phyloP scores from a whole-genome alignment of 2,113 vertebrate genomes.

The Caranx ignobilis region DNA sequence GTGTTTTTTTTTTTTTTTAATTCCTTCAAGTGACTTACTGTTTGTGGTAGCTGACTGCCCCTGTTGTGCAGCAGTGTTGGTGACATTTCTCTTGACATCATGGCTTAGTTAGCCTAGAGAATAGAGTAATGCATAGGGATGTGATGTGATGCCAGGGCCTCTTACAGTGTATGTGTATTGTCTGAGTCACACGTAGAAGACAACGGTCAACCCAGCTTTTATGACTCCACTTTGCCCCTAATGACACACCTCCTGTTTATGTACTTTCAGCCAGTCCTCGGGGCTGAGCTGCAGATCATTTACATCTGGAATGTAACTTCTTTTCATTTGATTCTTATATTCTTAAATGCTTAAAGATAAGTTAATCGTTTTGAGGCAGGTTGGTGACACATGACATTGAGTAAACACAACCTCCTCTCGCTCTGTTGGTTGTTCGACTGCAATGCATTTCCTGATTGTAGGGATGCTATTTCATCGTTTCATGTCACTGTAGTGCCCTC shows the following conservation, averaged over 20 bases:
- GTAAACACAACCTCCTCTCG: not conserved
- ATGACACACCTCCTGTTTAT: constrained; percentile 8
- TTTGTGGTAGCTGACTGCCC: constrained; percentile 12
- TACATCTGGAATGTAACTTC: not conserved
- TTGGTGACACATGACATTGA: not conserved
- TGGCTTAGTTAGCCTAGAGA: constrained; percentile 9
- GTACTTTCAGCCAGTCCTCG: not conserved
- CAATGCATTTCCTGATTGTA: not conserved
- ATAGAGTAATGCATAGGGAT: constrained; percentile 7
- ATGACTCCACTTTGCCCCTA: not conserved
- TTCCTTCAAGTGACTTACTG: constrained; percentile 10
- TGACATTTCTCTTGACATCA: constrained; percentile 29
- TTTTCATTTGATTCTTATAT: not conserved
- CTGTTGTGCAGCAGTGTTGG: constrained; percentile 21
- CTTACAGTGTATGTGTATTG: not conserved
- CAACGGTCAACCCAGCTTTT: constrained; percentile 10
- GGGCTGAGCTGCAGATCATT: not conserved
- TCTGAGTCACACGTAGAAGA: not conserved
- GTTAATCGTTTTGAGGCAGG: not conserved
- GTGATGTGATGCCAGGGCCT: not conserved
- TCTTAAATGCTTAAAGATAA: not conserved
- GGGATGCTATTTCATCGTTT: not conserved
- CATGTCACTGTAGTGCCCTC: not conserved
- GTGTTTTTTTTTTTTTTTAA: not conserved
- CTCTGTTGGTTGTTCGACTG: not conserved